Percentiles rank a stretch among this genome's conserved stretches.
Conservation (phyloP, 2,888 invertebrate species). For the Chelonus formosanus region DNA sequence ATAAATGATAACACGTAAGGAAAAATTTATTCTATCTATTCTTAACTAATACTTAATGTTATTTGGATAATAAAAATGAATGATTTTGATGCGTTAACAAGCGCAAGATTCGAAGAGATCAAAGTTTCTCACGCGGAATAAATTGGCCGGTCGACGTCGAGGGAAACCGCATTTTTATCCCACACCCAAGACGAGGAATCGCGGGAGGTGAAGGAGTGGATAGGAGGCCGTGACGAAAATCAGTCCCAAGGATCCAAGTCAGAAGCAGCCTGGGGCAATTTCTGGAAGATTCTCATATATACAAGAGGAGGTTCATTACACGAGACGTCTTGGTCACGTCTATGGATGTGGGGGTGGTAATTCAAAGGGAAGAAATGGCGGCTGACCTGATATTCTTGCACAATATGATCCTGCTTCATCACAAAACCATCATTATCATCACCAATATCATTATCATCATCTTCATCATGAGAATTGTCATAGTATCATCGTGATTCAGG, state of each 20-base stretch:
- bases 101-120: constrained; percentile 17
- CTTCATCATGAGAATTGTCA: constrained; percentile 25
- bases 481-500: constrained; percentile 3
- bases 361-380: constrained; percentile 46
- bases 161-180: constrained; percentile 37
- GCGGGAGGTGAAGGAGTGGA: constrained; percentile 17
- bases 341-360: constrained; percentile 49
- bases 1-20: no score
- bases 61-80: no score
- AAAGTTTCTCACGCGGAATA: constrained; percentile 36
- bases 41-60: no score
- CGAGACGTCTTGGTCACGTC: constrained; percentile 54
- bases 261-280: constrained; percentile 33
- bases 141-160: constrained; percentile 31
- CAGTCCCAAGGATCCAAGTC: constrained; percentile 28
- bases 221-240: constrained; percentile 39
- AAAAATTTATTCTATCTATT: no score
- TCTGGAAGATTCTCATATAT: constrained; percentile 34
- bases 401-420: constrained; percentile 50
- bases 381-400: constrained; percentile 44
- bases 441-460: constrained; percentile 30
- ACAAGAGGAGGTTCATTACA: constrained; percentile 52
- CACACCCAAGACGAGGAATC: constrained; percentile 26
- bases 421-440: constrained; percentile 39
- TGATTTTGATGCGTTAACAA: constrained; percentile 1